These are phyloP conservation scores for Athene cunicularia DNA, from an alignment of 2,113 vertebrate species.

Conservation along the genomic window DNA sequence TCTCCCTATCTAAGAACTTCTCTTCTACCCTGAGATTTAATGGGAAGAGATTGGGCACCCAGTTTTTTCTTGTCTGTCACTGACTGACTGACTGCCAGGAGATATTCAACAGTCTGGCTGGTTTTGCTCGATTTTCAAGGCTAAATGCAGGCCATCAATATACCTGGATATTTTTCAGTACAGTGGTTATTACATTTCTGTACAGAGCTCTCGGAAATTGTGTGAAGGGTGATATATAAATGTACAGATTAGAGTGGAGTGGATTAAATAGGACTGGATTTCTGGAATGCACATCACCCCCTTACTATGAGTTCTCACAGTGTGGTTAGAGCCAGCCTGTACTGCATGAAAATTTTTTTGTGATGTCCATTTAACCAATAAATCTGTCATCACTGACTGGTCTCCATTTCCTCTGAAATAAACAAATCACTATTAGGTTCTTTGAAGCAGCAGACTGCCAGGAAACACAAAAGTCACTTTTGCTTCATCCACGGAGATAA, in stretches of 20 bases:
- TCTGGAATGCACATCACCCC: slow-evolving; percentile 62
- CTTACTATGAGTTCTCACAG: slow-evolving; percentile 56
- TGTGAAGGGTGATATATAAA: slow-evolving; percentile 35
- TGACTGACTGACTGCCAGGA: background rate
- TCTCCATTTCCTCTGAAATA: slow-evolving; percentile 85
- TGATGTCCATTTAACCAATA: slow-evolving; percentile 84
- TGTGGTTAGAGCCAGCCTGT: slow-evolving; percentile 68
- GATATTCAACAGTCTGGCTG: background rate
- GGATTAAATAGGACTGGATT: slow-evolving; percentile 56
- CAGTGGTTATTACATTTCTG: slow-evolving; percentile 22
- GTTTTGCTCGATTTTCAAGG: background rate
- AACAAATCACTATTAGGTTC: slow-evolving; percentile 81
- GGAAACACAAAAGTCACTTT: slow-evolving; percentile 82
- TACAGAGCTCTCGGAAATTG: slow-evolving; percentile 30
- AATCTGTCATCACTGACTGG: slow-evolving; percentile 85
- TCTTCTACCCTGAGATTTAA: background rate
- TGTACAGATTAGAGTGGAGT: slow-evolving; percentile 43
- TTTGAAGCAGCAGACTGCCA: slow-evolving; percentile 80
- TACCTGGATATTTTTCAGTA: slow-evolving; percentile 6
- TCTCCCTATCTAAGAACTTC: background rate
- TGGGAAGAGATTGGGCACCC: background rate
- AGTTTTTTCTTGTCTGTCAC: background rate
- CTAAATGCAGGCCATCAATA: background rate
- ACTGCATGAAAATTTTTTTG: slow-evolving; percentile 63
- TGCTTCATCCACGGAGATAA: slow-evolving; percentile 79